Evolutionary conservation across 2,797 vertebrate species (phyloP).

Genomic region (Chiroxiphia lanceolata): DNA sequence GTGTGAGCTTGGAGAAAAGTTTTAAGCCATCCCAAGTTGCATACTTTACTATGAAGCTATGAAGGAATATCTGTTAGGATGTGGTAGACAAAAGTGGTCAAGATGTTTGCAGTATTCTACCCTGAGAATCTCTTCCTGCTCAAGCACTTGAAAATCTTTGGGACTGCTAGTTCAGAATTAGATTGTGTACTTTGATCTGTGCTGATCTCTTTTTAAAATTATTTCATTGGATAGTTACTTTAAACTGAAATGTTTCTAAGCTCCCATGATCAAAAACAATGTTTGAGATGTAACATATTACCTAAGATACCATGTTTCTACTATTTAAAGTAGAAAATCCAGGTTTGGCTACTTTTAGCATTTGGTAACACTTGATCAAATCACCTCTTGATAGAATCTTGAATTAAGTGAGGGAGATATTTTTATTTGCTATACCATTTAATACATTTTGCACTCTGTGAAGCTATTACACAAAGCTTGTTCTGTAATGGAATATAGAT

Average conservation of each 20-base stretch:
- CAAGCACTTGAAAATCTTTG: background rate
- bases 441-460: background rate
- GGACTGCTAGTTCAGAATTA: background rate
- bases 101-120: background rate
- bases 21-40: background rate
- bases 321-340: background rate
- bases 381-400: background rate
- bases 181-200: fast-evolving
- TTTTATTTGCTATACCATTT: background rate
- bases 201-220: background rate
- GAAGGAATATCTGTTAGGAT: background rate
- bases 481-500: background rate
- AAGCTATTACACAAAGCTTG: background rate
- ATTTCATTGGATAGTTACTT: background rate
- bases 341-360: background rate
- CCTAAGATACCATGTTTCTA: background rate
- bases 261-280: background rate
- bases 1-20: background rate
- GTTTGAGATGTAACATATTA: background rate
- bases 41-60: background rate
- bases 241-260: background rate
- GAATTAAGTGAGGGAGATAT: background rate
- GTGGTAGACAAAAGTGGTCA: background rate
- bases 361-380: background rate
- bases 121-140: background rate